Evolutionary conservation across 2,113 vertebrate genomes (phyloP).

Genomic region (Tringa solitaria): DNA sequence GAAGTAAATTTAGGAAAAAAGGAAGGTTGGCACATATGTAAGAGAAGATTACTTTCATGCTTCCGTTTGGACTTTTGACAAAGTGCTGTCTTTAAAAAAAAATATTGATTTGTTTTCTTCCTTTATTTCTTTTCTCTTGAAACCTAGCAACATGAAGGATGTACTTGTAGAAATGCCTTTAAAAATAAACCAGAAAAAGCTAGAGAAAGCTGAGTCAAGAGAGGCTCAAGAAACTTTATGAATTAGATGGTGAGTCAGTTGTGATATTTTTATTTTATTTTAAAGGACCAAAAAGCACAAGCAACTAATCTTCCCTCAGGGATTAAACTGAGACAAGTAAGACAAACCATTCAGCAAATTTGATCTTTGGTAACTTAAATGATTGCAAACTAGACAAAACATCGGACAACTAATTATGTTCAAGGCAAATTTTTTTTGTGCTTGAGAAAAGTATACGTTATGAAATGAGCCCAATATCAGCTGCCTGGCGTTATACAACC

Average conservation of each 20-base stretch:
- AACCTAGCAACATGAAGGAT: slow-evolving; percentile 5
- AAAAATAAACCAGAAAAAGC: neutral
- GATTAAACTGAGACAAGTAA: neutral
- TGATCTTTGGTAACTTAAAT: neutral
- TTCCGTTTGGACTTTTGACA: neutral
- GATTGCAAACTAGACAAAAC: slow-evolving; percentile 17
- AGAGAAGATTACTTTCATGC: neutral
- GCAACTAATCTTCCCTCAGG: neutral
- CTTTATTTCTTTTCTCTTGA: neutral
- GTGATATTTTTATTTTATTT: neutral
- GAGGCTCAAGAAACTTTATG: neutral
- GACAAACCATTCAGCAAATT: neutral
- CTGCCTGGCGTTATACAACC: neutral
- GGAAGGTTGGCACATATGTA: neutral
- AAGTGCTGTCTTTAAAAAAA: neutral
- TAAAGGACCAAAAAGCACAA: neutral
- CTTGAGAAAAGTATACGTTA: neutral
- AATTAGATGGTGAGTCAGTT: neutral
- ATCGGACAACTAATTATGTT: neutral
- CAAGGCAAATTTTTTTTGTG: slow-evolving; percentile 2
- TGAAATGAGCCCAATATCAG: neutral
- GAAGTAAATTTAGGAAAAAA: neutral
- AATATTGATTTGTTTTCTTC: neutral
- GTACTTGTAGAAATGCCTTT: neutral
- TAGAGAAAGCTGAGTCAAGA: neutral